Base-by-base conservation (phyloP, 2,113 vertebrate species). In the Ophthalmolycus amberensis region DNA sequence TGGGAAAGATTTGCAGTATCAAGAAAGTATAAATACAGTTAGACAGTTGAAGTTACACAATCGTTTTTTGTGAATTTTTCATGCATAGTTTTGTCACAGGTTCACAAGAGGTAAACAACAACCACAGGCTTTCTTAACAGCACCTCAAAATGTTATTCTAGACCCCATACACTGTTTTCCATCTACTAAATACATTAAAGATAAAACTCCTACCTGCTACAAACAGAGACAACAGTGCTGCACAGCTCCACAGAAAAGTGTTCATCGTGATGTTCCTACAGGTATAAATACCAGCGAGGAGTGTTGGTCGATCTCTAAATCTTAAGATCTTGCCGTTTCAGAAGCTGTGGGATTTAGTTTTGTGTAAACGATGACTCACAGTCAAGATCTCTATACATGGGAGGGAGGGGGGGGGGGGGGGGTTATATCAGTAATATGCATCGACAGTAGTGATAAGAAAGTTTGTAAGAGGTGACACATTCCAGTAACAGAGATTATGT, bases 121-220 rank as follows among this genome's bases (percentile, higher is more conserved):
- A 32, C 1, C 10, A 32, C 6, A 16, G 18, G 37, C 50, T 69
- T 15, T 29, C 5, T 63, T 20, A 32, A 22, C 59, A 54, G 9
- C 14, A 15, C 0, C 20, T 59, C 34, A 46, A 48, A 54, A 37
- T 25, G 1, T 20, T 37, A 37, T 2, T 9, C 46, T 29, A 64
- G n/a, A 63, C 22, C 3, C 15, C 0, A 50, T 20, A 12, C 18
- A 16, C 11, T 32, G 25, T 3, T 65, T 60, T 20, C 18, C n/a
- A 38, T 25, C 6, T 6, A 25, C 1, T 38, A 70, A 38, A 65
- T 1, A 69, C 1, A n/a, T 9, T 29, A 15, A 66, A 76, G 56
- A 69, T 38, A 12, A 64, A 67, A 2, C 4, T 68, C 77, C 3
- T 84, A 88, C 86, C 86, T 84, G 85, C 14, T 38, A 78, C 74